phyloP scores from a whole-genome alignment of 2,888 invertebrate species.

The Drosophila tanythrix region DNA sequence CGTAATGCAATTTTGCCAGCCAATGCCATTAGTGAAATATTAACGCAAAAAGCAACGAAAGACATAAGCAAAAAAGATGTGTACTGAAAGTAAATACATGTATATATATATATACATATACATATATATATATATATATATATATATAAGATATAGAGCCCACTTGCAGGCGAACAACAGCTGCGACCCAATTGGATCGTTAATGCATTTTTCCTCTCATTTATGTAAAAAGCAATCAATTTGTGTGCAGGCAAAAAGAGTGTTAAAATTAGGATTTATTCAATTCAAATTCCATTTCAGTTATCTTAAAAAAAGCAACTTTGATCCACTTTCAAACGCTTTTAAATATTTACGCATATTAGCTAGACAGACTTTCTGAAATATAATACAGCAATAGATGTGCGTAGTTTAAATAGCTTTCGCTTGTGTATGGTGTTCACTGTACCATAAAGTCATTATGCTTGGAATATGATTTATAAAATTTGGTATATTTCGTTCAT shows the following conservation, averaged over 20 bases:
- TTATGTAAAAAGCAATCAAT: slow-evolving; percentile 35
- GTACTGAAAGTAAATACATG: slow-evolving; percentile 19
- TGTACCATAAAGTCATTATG: slow-evolving; percentile 31
- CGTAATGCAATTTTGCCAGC: slow-evolving; percentile 79
- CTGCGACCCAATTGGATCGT: slow-evolving; percentile 23
- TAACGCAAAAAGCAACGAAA: slow-evolving; percentile 68
- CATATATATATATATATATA: not conserved
- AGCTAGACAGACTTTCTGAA: too few species aligned
- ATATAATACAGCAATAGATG: not conserved
- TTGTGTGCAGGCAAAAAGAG: not conserved
- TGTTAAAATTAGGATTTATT: not conserved
- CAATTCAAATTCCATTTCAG: not conserved
- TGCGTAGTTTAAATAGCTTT: not conserved
- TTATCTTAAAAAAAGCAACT: not conserved
- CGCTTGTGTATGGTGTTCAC: not conserved
- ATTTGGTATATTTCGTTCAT: slow-evolving; percentile 13
- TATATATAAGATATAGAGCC: not conserved
- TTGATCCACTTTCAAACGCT: not conserved
- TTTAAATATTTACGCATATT: not conserved
- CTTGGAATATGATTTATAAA: slow-evolving; percentile 23
- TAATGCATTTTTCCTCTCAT: slow-evolving; percentile 41
- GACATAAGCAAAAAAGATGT: slow-evolving; percentile 27
- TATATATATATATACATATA: not conserved
- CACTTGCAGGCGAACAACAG: not conserved
- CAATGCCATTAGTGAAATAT: slow-evolving; percentile 82